Percentiles rank a stretch among this genome's conserved stretches.
phyloP scores from a whole-genome alignment of 2,888 invertebrate genomes.

The Hedya salicella region DNA sequence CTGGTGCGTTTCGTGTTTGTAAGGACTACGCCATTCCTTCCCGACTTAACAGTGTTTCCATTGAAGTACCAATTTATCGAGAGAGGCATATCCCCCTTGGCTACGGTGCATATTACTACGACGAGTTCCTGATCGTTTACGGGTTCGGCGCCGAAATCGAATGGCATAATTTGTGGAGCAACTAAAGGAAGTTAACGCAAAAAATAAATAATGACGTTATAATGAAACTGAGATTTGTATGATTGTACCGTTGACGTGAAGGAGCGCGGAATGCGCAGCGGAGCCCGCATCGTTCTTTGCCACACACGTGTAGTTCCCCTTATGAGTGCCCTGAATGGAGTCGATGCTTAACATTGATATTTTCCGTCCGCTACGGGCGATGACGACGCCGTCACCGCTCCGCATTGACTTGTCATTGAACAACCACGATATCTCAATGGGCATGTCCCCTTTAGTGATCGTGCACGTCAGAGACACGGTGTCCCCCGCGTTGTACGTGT shows the following conservation, averaged over 20 bases:
- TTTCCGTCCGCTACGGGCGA: constrained; percentile 76
- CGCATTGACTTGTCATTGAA: constrained; percentile 64
- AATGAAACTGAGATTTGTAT: constrained; percentile 18
- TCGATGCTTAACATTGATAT: constrained; percentile 82
- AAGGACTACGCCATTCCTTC: constrained; percentile 81
- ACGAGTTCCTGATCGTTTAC: constrained; percentile 88
- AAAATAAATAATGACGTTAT: constrained; percentile 33
- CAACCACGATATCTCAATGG: constrained; percentile 88
- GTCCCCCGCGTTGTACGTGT: constrained; percentile 86
- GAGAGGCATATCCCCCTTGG: constrained; percentile 91
- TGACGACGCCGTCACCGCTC: constrained; percentile 76
- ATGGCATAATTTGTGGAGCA: constrained; percentile 89
- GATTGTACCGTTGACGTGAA: constrained; percentile 77
- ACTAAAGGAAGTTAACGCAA: constrained; percentile 71
- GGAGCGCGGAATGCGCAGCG: constrained; percentile 70
- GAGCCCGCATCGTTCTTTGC: constrained; percentile 82
- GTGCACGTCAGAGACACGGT: constrained; percentile 87
- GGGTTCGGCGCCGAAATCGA: constrained; percentile 88
- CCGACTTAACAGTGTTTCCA: constrained; percentile 70
- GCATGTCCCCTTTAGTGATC: constrained; percentile 88
- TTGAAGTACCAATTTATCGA: constrained; percentile 89
- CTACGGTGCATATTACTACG: constrained; percentile 88
- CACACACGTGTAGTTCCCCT: constrained; percentile 83
- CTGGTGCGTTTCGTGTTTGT: constrained; percentile 85
- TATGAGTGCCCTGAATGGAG: constrained; percentile 77